Evolutionary conservation across 2,113 vertebrate species (phyloP), one percentile per base, ranked within the genome.

Genomic region (Cygnus buccinator): DNA sequence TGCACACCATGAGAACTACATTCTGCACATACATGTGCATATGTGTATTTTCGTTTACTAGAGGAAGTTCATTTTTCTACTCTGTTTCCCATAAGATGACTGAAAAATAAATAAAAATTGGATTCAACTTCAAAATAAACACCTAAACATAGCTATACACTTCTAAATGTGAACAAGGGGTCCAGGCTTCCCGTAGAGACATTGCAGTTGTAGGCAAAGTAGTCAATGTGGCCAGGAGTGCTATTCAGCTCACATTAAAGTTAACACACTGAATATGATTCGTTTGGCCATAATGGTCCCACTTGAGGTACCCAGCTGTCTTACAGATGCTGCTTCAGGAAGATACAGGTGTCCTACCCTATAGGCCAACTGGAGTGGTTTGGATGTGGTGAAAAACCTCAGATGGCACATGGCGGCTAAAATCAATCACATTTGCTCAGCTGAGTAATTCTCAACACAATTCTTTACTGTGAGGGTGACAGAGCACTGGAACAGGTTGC

Each of bases 1-100:
- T 0, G 0, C 25, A 92, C 10, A 92, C 10, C 37, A 10, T 35
- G n/a, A 66, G 35, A 65, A 43, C 12, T 33, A 10, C 13, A 7
- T 84, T 74, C 41, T 73, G 41, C 39, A n/a, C 8, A 5, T 65
- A 3, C 22, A 46, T 39, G 14, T 46, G n/a, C 41, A 21, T 48
- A 20, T 46, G 37, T 43, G 35, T 26, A 21, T 78, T 79, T 87
- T 68, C 22, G 8, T 52, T 85, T 88, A 20, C 50, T 26, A 78
- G 57, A n/a, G 63, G 15, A 25, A 35, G 14, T 81, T 91, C 7
- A 4, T 29, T 82, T 84, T 87, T 75, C 61, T 87, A 20, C 37
- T 82, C 39, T 57, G 59, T 12, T 31, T 80, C 23, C 33, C 25
- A 44, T 44, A 8, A 50, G 20, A 18, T 2, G 10, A 50, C 4